Conservation (phyloP, 2,113 vertebrate genomes). For the Lagopus muta region DNA sequence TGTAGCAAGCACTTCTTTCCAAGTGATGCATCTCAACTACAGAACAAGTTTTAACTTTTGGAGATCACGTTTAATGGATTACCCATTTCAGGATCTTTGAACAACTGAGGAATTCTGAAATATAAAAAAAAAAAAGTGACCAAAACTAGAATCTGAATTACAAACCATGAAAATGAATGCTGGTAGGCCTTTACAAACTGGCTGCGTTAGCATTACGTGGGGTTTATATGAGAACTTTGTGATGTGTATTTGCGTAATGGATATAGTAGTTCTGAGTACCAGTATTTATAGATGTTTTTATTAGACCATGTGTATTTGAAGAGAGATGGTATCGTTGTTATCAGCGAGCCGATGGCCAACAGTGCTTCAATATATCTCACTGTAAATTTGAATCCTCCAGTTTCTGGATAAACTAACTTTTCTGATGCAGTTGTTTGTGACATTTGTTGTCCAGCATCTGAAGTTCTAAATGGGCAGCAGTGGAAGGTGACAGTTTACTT, state of each 20-base stretch:
- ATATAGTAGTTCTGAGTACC: background rate
- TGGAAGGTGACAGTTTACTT: background rate
- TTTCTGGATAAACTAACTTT: background rate
- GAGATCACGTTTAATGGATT: background rate
- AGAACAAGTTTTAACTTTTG: background rate
- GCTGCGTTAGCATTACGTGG: background rate
- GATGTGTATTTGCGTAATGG: background rate
- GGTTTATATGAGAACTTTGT: background rate
- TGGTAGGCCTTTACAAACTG: background rate
- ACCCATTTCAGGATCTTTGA: background rate
- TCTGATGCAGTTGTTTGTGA: rapidly evolving
- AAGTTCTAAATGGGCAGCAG: background rate
- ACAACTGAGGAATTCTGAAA: background rate
- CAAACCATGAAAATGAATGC: background rate
- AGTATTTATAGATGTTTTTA: background rate
- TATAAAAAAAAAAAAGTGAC: background rate
- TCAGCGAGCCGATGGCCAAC: background rate
- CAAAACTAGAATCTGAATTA: background rate
- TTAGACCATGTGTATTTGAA: background rate
- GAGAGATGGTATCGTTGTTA: background rate
- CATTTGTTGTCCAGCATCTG: background rate
- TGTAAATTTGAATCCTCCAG: background rate
- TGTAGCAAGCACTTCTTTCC: background rate
- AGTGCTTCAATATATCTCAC: background rate
- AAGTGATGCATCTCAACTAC: background rate